Percentiles rank a stretch among this genome's conserved stretches.
Conservation (phyloP, 2,797 vertebrate species). For the Mus caroli region DNA sequence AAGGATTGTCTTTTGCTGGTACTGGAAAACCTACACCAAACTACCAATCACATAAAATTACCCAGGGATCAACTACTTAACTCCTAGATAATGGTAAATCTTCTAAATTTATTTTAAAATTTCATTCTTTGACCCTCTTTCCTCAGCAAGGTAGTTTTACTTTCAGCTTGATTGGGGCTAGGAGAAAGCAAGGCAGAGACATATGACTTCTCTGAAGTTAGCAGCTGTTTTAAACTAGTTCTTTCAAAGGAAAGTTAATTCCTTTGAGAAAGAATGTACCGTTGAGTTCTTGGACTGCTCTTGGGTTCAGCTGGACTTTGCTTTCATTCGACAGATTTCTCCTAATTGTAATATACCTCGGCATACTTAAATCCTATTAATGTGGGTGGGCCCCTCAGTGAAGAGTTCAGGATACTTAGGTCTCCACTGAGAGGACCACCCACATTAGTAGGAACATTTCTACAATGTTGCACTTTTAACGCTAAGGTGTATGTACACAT, state of each 20-base stretch:
- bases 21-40: background rate
- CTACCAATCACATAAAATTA: constrained; percentile 30
- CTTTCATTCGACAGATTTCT: background rate
- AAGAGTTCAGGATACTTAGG: background rate
- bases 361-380: background rate
- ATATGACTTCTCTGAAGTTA: background rate
- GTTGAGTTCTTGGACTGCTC: background rate
- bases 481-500: background rate
- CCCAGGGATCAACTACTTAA: background rate
- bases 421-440: background rate
- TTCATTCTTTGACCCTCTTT: background rate
- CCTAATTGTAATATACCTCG: background rate
- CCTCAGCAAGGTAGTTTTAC: background rate
- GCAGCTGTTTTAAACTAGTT: background rate
- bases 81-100: background rate
- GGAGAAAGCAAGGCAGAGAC: constrained; percentile 31
- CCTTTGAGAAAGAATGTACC: background rate
- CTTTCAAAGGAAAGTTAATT: background rate
- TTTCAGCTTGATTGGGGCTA: background rate
- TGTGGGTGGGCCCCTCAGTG: background rate
- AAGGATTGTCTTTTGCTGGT: background rate
- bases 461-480: background rate
- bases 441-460: background rate
- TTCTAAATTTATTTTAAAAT: constrained; percentile 33
- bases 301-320: background rate